phyloP scores from a whole-genome alignment of 2,113 vertebrate genomes.

The Bufo gargarizans region DNA sequence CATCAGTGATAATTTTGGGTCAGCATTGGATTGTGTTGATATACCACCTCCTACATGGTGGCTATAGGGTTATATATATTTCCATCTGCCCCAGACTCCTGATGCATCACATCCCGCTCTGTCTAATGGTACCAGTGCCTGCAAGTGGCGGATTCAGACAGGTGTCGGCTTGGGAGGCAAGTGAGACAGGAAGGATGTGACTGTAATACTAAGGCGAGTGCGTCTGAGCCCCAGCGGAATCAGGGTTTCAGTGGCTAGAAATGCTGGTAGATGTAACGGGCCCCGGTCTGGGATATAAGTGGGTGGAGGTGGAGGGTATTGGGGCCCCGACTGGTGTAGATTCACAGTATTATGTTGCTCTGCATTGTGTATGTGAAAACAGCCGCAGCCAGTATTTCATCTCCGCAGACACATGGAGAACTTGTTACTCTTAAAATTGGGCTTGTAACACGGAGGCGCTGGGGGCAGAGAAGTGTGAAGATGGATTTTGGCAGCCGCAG shows the following conservation, averaged over 20 bases:
- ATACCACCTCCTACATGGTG: no score
- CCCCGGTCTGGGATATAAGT: no score
- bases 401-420: not conserved
- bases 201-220: constrained; percentile 15
- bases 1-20: no score
- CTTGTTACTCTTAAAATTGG: constrained; percentile 9
- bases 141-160: constrained; percentile 34
- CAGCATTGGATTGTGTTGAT: not conserved
- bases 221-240: not conserved
- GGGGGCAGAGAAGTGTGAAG: not conserved
- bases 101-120: not conserved
- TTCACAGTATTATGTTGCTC: not conserved
- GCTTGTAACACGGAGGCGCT: not conserved
- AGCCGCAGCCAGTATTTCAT: not conserved
- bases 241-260: not conserved
- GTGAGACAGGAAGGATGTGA: constrained; percentile 35
- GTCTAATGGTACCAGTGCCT: not conserved
- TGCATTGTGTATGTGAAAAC: not conserved
- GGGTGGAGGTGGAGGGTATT: not conserved
- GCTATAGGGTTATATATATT: not conserved
- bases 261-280: no score
- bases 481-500: not conserved
- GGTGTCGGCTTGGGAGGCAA: constrained; percentile 4
- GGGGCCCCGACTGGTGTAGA: not conserved
- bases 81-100: not conserved